These are phyloP conservation scores for Myotis vivesi DNA, from an alignment of 2,797 vertebrate genomes.

Conservation along the genomic window DNA sequence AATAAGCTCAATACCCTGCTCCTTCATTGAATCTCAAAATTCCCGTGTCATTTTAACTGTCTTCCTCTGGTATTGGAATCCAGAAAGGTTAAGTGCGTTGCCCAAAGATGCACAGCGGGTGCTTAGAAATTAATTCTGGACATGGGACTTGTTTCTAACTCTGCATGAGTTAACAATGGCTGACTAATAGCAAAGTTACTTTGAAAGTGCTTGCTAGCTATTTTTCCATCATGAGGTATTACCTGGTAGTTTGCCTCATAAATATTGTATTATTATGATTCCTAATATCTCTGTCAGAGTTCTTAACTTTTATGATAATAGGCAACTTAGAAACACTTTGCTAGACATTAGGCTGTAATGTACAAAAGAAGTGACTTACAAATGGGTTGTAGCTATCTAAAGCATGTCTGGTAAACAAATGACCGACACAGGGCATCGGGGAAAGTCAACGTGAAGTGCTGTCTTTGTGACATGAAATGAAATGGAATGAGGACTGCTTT, in stretches of 20 bases:
- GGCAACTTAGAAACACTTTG: slow-evolving; percentile 72
- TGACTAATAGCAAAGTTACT: slow-evolving; percentile 57
- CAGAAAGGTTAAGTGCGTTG: neutral
- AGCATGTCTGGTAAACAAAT: slow-evolving; percentile 65
- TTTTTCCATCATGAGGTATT: slow-evolving; percentile 63
- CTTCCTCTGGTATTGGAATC: neutral
- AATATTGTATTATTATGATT: slow-evolving; percentile 75
- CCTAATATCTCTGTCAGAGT: slow-evolving; percentile 69
- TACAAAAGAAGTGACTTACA: slow-evolving; percentile 67
- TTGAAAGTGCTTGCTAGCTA: slow-evolving; percentile 71
- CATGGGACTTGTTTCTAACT: slow-evolving; percentile 27
- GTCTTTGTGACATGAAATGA: slow-evolving; percentile 38
- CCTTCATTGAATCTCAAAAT: slow-evolving; percentile 11
- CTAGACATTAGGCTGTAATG: slow-evolving; percentile 68
- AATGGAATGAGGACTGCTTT: neutral
- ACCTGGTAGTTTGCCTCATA: slow-evolving; percentile 72
- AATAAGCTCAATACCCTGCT: neutral
- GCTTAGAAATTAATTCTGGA: neutral
- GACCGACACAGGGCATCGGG: slow-evolving; percentile 18
- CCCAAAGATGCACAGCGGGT: slow-evolving; percentile 5
- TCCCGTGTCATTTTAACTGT: neutral
- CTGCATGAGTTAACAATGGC: slow-evolving; percentile 34
- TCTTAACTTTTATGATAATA: slow-evolving; percentile 75
- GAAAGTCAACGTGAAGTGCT: slow-evolving; percentile 40
- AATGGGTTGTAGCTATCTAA: slow-evolving; percentile 64